A percentile compares a stretch with the other conserved stretches of the same genome.
These are phyloP conservation scores for Athrips mouffetella DNA, from an alignment of 2,888 invertebrate species.

Conservation along the genomic window DNA sequence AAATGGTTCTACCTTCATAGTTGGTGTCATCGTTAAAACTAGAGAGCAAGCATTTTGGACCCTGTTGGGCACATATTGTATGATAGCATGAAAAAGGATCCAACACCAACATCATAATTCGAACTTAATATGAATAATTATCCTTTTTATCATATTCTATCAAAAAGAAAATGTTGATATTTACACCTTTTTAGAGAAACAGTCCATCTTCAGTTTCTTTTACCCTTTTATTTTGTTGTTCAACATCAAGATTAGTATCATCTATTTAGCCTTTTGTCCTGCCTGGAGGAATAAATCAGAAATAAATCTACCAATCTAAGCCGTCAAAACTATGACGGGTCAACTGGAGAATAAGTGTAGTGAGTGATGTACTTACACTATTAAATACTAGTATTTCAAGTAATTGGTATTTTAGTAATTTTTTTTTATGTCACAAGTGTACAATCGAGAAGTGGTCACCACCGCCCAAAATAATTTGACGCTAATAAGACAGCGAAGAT, in stretches of 20 bases:
- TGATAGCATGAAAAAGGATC: too few relatives aligned
- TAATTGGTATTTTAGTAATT: too few relatives aligned
- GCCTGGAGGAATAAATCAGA: constrained; percentile 42
- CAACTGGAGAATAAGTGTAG: constrained; percentile 38
- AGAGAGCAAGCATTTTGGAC: too few relatives aligned
- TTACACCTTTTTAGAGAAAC: constrained; percentile 24
- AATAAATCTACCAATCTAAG: constrained; percentile 49
- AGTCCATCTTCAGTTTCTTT: neutral
- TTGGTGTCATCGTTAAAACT: too few relatives aligned
- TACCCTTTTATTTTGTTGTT: constrained; percentile 25
- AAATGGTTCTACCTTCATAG: too few relatives aligned
- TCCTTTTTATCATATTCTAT: constrained; percentile 31
- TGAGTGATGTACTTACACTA: neutral
- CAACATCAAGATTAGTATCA: constrained; percentile 45
- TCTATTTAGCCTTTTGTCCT: constrained; percentile 38
- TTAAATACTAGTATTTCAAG: too few relatives aligned
- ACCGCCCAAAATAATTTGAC: too few relatives aligned
- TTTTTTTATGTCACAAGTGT: too few relatives aligned
- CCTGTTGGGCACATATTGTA: too few relatives aligned
- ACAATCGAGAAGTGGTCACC: too few relatives aligned
- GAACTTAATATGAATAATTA: neutral
- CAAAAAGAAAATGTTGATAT: too few relatives aligned
- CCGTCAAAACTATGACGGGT: constrained; percentile 47
- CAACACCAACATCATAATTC: neutral
- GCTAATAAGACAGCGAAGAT: too few relatives aligned